Percentiles rank a stretch among this genome's conserved stretches.
phyloP scores from a whole-genome alignment of 2,797 vertebrate species.

The Oreochromis grahami region DNA sequence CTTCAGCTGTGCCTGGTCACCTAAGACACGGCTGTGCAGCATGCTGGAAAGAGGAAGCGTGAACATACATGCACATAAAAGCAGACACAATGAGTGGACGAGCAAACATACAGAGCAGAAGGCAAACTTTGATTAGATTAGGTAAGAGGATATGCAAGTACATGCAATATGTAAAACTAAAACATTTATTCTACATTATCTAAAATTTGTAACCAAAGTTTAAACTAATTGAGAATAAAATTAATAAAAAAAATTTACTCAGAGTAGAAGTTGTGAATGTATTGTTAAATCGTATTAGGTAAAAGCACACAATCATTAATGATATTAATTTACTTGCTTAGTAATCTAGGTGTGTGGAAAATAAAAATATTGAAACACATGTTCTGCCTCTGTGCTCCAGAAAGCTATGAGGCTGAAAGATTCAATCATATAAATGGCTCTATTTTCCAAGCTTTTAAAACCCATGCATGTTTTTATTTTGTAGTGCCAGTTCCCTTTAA shows the following conservation, averaged over 20 bases:
- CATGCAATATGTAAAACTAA: not conserved
- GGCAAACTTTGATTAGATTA: not conserved
- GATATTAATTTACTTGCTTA: not conserved
- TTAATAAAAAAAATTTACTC: not conserved
- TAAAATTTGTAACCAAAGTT: not conserved
- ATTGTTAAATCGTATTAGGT: not conserved
- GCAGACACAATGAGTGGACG: not conserved
- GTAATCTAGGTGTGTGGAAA: not conserved
- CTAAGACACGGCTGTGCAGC: conserved; percentile 90
- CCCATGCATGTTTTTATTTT: not conserved
- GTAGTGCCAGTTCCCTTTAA: conserved; percentile 5
- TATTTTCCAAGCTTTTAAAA: conserved; percentile 41
- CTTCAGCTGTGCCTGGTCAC: conserved; percentile 92
- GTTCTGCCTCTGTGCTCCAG: not conserved
- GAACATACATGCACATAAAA: not conserved
- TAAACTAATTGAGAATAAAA: not conserved
- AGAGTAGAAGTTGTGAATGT: not conserved
- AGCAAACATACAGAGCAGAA: not conserved
- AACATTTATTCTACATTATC: not conserved
- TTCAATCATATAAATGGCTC: conserved; percentile 42
- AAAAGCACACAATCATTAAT: not conserved
- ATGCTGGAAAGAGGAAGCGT: conserved; percentile 74
- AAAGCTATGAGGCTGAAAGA: conserved; percentile 14
- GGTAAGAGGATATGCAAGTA: not conserved
- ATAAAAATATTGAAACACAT: not conserved